Base-by-base conservation (phyloP, 2,113 vertebrate species). In the Nesogale talazaci region DNA sequence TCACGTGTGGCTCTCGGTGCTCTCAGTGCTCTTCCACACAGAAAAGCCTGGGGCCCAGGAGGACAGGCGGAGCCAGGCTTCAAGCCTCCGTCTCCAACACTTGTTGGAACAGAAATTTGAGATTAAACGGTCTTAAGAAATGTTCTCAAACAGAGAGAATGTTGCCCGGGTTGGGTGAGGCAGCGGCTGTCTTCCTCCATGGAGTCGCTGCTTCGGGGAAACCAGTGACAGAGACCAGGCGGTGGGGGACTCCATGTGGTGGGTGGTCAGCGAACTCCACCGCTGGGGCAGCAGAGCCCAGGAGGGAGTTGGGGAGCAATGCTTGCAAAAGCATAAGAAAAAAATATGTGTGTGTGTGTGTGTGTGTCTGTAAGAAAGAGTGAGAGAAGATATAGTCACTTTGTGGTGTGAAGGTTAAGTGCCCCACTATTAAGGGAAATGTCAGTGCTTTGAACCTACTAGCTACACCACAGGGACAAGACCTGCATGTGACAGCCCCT, bases 111-210 rank as follows among this genome's bases (percentile, higher is more conserved):
- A 46, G 63, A 94, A 87, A 89, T 36, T 42, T 52, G 29, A 70
- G 65, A 63, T 46, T 69, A 74, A 92, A 56, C 29, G 16, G 52
- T 69, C 27, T 42, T 74, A 86, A 56, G 76, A 90, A 88, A 93
- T 74, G 6, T 79, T 88, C 65, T 52, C 42, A 88, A 83, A 36
- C 0, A 29, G 34, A 82, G 46, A 72, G 22, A n/a, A 16, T 82
- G 84, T 67, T 83, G 69, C 69, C 38, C 0, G 80, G 34, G n/a
- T 56, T 46, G 36, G 56, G 56, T 19, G 65, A 69, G 88, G 78
- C 65, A 46, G 65, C 36, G 34, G 52, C 40, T 59, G 46, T 61
- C 38, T 31, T 23, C 10, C 67, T n/a, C 25, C 9, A 0, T 1
- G 65, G 65, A 81, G 31, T 17, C 79, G 63, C 63, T 22, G 65